phyloP scores from a whole-genome alignment of 2,113 vertebrate genomes.

The Marmota flaviventris region DNA sequence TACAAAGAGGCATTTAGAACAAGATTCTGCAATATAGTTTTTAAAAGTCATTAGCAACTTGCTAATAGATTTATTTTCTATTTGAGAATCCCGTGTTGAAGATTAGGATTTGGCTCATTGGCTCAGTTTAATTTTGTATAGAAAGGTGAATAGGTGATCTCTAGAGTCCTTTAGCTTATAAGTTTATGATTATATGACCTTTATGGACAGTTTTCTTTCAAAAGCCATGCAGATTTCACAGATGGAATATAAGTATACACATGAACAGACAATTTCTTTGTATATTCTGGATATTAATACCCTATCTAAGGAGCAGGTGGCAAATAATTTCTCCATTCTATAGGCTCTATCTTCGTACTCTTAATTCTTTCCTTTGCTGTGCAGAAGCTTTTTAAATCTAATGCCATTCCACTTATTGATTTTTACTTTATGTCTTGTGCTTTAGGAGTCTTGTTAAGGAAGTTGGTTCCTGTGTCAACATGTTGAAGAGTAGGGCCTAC shows the following conservation, averaged over 20 bases:
- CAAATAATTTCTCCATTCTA: no score
- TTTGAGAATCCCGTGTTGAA: slow-evolving; percentile 19
- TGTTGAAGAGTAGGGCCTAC: no score
- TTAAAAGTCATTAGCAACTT: slow-evolving; percentile 36
- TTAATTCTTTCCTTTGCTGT: no score
- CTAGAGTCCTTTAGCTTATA: not conserved
- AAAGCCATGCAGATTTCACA: not conserved
- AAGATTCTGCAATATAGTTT: not conserved
- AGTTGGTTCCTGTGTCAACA: no score
- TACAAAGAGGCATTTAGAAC: not conserved
- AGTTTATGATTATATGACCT: not conserved
- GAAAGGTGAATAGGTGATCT: not conserved
- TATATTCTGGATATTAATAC: no score
- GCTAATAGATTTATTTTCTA: slow-evolving; percentile 1
- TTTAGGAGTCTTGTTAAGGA: no score
- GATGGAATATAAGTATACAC: not conserved
- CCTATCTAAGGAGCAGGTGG: no score
- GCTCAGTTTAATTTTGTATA: slow-evolving; percentile 22
- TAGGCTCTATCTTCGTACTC: no score
- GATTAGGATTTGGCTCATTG: not conserved
- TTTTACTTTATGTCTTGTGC: no score
- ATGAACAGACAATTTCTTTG: not conserved
- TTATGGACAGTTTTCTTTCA: not conserved
- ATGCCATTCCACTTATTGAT: no score
- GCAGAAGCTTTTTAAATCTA: no score